Evolutionary conservation across 2,888 invertebrate species (phyloP), one percentile per base, ranked within the genome.

Genomic region (Polydesmus complanatus): DNA sequence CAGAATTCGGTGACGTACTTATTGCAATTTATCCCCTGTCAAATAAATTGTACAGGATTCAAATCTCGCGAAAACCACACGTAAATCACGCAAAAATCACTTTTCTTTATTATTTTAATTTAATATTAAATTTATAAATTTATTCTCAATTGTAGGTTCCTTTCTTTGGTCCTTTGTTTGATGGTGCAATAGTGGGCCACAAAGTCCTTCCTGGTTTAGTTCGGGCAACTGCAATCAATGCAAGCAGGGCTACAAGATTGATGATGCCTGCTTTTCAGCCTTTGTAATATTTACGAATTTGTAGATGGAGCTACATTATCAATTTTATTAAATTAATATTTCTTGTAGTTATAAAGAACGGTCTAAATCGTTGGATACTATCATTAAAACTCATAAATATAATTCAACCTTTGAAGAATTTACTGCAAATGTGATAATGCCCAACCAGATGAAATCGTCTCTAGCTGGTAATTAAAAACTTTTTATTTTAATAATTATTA

Each of bases 1-100:
- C 98, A 14, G 96, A 98, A 78, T 98, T 98, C 80, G 97, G 96
- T 74, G 98, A 98, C 79, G 92, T 98, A 65, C 82, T 98, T 64
- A 92, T 98, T 70, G 89, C 87, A 54, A 88, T 99, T 69, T 97
- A 98, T 78, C 96, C 97, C 1, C 78, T 96, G 69, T 69, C 71
- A 58, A 88, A 88, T 70, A 85, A 87, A 58, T 77, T 96, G 63
- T 88, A 87, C 73, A 81, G 95, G 63, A 85, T 93, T 68, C 91
- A 93, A 63, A 86, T 95, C 62, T 83, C 87, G 66, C 81, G 89
- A 68, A 92, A 92, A 71, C 83, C 85, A 0, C 89, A 90, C 73
- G 90, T 90, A 71, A 77, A 78, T 73, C 27, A 21, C 5, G 18
- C 22, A n/a, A n/a, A n/a, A n/a, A n/a, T n/a, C n/a, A n/a, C n/a